Evolutionary conservation across 2,888 invertebrate genomes (phyloP), one percentile per base, ranked within the genome.

Genomic region (Lycaena phlaeas): DNA sequence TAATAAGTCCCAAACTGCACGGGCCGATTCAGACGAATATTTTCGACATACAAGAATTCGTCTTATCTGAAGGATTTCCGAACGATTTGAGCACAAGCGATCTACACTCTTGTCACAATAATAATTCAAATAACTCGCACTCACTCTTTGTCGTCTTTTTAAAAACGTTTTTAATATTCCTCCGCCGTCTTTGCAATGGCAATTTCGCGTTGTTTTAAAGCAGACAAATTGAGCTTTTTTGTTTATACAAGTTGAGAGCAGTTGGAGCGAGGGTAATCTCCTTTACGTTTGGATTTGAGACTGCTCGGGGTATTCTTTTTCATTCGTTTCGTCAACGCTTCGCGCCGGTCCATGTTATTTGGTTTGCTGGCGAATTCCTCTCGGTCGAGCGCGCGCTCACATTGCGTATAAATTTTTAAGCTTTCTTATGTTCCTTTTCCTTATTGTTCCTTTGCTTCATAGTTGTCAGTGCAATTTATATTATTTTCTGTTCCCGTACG

Each of bases 111-210:
- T 70, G 65, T 74, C 68, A 63, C 69, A 69, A 70, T 71, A 68
- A 65, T 68, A 71, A 66, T 66, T 68, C 71, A 73, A 81, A 78
- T 70, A 71, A 70, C 64, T 67, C 64, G 64, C 63, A 59, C 62
- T 63, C 64, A 57, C 57, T 60, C 53, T 54, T 56, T 58, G 68
- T 69, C 70, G 70, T 71, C 65, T 64, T 73, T 76, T 74, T 72
- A 64, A 74, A 78, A 73, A 66, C 69, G 71, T 76, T 81, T 81
- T 82, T 82, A 81, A 84, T 81, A 82, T 82, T 82, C 78, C 60
- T 58, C 64, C 50, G 50, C 59, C 64, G 77, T 79, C 77, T 78
- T 76, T 70, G 63, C 58, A 72, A 70, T 69, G 61, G 72, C 79
- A 75, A 79, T 77, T 72, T 70, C 64, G 64, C 58, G 61, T 69